Evolutionary conservation across 2,113 vertebrate genomes (phyloP).

Genomic region (Tauraco erythrolophus): DNA sequence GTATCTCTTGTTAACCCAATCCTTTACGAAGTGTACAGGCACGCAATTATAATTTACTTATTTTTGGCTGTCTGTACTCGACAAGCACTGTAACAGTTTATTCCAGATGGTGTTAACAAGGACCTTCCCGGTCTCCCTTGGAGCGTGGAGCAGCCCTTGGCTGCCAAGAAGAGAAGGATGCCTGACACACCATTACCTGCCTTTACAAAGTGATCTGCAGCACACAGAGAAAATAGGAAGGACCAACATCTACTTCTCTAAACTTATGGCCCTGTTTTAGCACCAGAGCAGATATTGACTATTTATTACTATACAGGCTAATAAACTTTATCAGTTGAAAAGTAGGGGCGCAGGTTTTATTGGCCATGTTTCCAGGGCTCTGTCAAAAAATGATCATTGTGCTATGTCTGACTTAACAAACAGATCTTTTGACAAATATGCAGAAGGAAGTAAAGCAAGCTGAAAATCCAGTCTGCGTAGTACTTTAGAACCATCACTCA

Average conservation of each 20-base stretch:
- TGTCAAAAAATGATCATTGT: background rate
- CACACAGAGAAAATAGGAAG: background rate
- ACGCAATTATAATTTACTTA: background rate
- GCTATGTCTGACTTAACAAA: background rate
- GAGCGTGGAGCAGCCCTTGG: background rate
- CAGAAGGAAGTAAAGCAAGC: background rate
- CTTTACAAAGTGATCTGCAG: background rate
- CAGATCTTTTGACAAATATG: background rate
- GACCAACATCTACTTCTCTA: background rate
- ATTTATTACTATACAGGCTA: background rate
- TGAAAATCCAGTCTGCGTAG: background rate
- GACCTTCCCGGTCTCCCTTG: background rate
- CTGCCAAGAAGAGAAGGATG: background rate
- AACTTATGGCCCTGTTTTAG: background rate
- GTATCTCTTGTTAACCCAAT: background rate
- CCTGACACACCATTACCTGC: background rate
- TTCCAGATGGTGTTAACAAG: background rate
- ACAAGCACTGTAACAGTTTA: background rate
- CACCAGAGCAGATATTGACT: background rate
- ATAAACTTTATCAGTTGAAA: background rate
- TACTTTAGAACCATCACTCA: background rate
- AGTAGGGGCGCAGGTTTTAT: background rate
- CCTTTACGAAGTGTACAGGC: background rate
- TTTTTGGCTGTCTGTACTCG: background rate
- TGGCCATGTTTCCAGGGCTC: accelerated